Base-by-base conservation (phyloP, 2,888 invertebrate species). In the Halocaridina rubra region DNA sequence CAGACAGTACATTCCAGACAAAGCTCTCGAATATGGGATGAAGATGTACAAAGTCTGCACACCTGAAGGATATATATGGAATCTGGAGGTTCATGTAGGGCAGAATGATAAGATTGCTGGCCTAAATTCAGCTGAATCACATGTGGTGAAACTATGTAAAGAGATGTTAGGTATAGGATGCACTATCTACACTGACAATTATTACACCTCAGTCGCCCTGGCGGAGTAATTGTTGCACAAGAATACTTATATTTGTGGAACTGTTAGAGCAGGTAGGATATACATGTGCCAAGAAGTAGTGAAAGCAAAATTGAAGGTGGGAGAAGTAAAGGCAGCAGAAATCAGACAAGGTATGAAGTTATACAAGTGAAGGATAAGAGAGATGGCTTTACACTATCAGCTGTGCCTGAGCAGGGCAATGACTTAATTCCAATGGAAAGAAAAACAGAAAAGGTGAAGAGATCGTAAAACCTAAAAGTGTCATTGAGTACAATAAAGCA, bases 381-480 rank as follows among this genome's bases (percentile, higher is more conserved):
- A 59, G 57, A 74, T 74, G 72, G 53, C 19, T 72, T 29, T n/a
- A 80, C 53, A 46, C 69, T 80, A 27, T 80, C 74, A 16, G 72
- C 80, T 19, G 80, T 80, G 13, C 71, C 80, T 27, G 80, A 80
- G 32, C 74, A 80, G 46, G 74, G 57, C 27, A 30, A 30, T 8
- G 32, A 16, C 32, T 24, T 80, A n/a, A 32, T 80, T 24, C 10
- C 30, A n/a, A n/a, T n/a, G n/a, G n/a, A n/a, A n/a, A 57, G 53
- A 74, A 33, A 13, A 80, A 69, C 71, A 80, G 53, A 71, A 72
- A 30, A 22, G 77, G 77, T 32, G 53, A 77, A 3, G 77, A 76
- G n/a, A 39, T 81, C 24, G n/a, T 75, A 13, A 82, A 69, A 77
- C 77, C 76, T 46, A 29, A 76, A 76, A 24, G 82, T 82, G 82